These are phyloP conservation scores for Setipinna tenuifilis DNA, from an alignment of 2,797 vertebrate species.

Conservation along the genomic window DNA sequence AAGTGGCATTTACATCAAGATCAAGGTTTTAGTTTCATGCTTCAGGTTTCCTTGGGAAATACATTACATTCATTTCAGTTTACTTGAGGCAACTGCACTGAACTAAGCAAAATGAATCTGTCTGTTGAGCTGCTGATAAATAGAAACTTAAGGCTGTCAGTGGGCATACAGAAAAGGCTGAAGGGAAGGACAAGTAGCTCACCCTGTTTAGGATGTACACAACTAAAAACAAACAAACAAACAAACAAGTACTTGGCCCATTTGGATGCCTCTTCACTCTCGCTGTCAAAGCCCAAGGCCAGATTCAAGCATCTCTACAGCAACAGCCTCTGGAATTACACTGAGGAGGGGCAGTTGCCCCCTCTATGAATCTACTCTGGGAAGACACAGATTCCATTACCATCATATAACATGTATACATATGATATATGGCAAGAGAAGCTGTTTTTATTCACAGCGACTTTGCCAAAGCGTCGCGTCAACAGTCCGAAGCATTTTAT, in stretches of 20 bases:
- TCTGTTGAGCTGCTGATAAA: no score
- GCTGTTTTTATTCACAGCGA: background rate
- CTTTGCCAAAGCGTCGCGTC: background rate
- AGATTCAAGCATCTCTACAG: background rate
- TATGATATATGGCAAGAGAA: background rate
- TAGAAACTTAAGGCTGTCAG: no score
- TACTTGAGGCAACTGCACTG: background rate
- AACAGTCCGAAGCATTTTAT: slow-evolving; percentile 30
- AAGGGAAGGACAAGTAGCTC: no score
- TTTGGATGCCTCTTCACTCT: background rate
- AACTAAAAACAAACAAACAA: background rate
- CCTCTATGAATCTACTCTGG: background rate
- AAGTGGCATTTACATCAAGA: background rate
- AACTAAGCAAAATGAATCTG: background rate
- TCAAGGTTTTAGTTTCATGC: background rate
- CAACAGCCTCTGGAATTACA: background rate
- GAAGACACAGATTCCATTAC: slow-evolving; percentile 1
- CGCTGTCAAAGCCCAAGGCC: background rate
- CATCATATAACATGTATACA: background rate
- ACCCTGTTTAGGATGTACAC: no score
- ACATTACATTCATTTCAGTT: background rate
- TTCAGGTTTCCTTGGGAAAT: background rate
- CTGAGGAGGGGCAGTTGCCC: background rate
- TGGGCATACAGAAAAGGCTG: no score
- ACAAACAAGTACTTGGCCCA: background rate